These are phyloP conservation scores for Arctia plantaginis DNA, from an alignment of 2,888 invertebrate genomes.

Conservation along the genomic window DNA sequence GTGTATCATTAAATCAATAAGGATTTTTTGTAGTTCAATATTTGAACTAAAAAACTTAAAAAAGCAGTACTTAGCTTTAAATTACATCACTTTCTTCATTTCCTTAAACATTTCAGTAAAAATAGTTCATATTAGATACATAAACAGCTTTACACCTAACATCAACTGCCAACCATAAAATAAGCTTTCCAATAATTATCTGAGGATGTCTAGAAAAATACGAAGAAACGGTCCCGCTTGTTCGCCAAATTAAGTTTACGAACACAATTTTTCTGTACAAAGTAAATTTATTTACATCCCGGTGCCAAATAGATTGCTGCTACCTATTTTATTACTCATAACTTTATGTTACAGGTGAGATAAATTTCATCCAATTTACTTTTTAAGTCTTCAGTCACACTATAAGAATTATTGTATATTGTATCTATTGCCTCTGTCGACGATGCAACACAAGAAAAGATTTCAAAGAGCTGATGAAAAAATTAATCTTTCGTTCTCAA, in stretches of 20 bases:
- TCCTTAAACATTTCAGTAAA: not conserved
- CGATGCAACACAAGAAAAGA: constrained; percentile 27
- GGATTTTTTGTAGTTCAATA: not conserved
- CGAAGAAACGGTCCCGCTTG: constrained; percentile 55
- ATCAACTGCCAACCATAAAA: constrained; percentile 6
- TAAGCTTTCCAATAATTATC: constrained; percentile 45
- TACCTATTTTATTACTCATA: constrained; percentile 32
- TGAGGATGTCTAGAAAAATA: constrained; percentile 53
- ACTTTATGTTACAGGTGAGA: constrained; percentile 33
- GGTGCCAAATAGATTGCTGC: constrained; percentile 34
- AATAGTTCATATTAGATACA: not conserved
- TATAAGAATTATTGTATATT: constrained; percentile 16
- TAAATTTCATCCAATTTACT: constrained; percentile 30
- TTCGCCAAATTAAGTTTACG: constrained; percentile 69
- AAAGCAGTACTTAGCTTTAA: not conserved
- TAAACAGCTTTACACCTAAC: not conserved
- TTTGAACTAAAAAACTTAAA: not conserved
- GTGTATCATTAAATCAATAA: not conserved
- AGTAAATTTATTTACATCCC: constrained; percentile 68
- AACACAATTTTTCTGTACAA: constrained; percentile 69
- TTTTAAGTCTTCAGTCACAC: constrained; percentile 23
- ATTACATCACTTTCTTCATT: not conserved
- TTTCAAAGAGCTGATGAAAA: constrained; percentile 58
- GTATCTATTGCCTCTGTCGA: constrained; percentile 1
- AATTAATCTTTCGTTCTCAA: constrained; percentile 61